A percentile compares a stretch with the other conserved stretches of the same genome.
Conservation (phyloP, 2,113 vertebrate species). For the Varanus komodoensis region DNA sequence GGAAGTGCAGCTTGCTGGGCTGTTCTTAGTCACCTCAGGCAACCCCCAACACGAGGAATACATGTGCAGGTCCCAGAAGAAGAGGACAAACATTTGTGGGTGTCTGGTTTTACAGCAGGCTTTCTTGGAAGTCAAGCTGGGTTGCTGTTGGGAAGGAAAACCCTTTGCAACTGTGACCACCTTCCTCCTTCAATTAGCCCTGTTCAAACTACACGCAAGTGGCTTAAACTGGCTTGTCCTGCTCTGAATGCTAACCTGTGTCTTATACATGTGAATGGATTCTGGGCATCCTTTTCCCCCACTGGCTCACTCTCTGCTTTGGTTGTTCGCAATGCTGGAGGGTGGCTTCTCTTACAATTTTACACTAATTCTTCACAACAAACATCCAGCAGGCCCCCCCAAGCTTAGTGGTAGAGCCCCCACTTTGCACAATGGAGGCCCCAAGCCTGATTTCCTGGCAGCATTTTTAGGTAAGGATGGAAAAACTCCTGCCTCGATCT, state of each 20-base stretch:
- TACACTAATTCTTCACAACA: no score
- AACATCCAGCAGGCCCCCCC: not conserved
- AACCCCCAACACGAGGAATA: not conserved
- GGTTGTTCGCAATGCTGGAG: slow-evolving; percentile 37
- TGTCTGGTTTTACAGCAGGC: not conserved
- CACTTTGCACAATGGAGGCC: no score
- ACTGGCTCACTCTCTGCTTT: no score
- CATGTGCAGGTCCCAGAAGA: not conserved
- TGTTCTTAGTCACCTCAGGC: not conserved
- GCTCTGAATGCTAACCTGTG: not conserved
- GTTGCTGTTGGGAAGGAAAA: not conserved
- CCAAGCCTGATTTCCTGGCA: no score
- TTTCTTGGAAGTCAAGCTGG: no score
- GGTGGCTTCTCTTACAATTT: slow-evolving; percentile 24
- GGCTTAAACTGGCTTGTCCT: not conserved
- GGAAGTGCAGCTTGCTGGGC: no score
- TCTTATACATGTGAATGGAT: not conserved
- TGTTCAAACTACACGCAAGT: not conserved
- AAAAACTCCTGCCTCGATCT: no score
- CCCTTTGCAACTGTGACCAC: not conserved
- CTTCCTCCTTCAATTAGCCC: no score
- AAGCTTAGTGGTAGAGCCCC: no score
- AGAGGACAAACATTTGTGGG: not conserved
- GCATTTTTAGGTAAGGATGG: no score
- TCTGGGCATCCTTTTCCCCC: not conserved